Percentiles rank a stretch among this genome's conserved stretches.
Evolutionary conservation across 1,140 invertebrate species (phyloP).

Genomic region (Cyclina sinensis): DNA sequence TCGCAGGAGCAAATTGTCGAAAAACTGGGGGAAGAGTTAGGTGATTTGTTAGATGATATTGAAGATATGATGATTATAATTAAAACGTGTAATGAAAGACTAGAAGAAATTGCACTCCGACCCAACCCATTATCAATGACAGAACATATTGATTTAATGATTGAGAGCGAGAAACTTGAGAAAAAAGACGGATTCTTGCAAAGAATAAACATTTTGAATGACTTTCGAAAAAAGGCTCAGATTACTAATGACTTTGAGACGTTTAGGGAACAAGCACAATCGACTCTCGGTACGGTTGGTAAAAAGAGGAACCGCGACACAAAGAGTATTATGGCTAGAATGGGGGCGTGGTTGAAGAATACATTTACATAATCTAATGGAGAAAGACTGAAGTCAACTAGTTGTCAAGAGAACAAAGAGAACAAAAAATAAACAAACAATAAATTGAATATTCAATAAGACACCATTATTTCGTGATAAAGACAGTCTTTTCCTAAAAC

Average conservation of each 20-base stretch:
- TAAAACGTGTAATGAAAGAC: slow-evolving; percentile 29
- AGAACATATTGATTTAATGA: slow-evolving; percentile 61
- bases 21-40: slow-evolving; percentile 41
- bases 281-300: not conserved
- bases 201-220: slow-evolving; percentile 10
- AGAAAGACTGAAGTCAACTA: too few relatives aligned
- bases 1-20: slow-evolving; percentile 49
- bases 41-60: slow-evolving; percentile 11
- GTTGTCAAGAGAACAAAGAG: too few relatives aligned
- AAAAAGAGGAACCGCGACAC: too few relatives aligned
- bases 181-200: slow-evolving; percentile 23
- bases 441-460: too few relatives aligned
- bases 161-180: slow-evolving; percentile 41
- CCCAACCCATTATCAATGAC: slow-evolving; percentile 41
- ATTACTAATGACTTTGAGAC: not conserved
- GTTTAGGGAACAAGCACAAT: not conserved
- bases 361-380: too few relatives aligned
- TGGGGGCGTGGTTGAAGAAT: too few relatives aligned
- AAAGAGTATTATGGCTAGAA: too few relatives aligned
- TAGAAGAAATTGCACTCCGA: slow-evolving; percentile 48
- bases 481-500: too few relatives aligned
- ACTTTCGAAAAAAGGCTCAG: slow-evolving; percentile 7
- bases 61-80: slow-evolving; percentile 11
- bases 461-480: too few relatives aligned
- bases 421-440: too few relatives aligned